These are phyloP conservation scores for Dione juno DNA, from an alignment of 2,888 invertebrate species.

Conservation along the genomic window DNA sequence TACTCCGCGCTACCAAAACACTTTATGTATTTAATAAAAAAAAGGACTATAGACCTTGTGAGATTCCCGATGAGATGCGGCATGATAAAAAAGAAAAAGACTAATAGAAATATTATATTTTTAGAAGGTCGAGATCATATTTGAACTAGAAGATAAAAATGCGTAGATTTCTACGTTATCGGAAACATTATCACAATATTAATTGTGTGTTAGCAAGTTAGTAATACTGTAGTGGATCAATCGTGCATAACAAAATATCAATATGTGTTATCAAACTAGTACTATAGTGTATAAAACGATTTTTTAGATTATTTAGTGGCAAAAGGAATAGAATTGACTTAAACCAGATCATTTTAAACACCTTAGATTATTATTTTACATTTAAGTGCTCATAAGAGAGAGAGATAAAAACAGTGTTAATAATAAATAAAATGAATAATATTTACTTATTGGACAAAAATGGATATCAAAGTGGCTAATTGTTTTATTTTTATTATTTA, in stretches of 20 bases:
- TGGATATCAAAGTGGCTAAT: no score
- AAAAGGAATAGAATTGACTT: background rate
- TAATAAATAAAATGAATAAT: no score
- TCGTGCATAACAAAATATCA: slow-evolving; percentile 35
- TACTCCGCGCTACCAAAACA: no score
- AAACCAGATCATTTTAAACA: background rate
- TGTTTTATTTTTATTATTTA: background rate
- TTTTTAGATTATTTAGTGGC: background rate
- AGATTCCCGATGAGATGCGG: no score
- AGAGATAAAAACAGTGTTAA: no score
- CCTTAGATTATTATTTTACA: background rate
- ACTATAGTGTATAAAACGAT: background rate
- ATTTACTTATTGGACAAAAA: no score
- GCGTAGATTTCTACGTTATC: slow-evolving; percentile 31
- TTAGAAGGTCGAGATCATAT: background rate
- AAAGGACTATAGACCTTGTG: no score
- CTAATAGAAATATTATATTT: background rate
- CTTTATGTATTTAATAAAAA: no score
- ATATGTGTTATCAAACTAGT: background rate
- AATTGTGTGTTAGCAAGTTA: slow-evolving; percentile 27
- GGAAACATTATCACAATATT: slow-evolving; percentile 29
- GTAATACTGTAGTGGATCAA: slow-evolving; percentile 31
- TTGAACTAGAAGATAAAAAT: slow-evolving; percentile 2
- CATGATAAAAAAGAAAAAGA: background rate
- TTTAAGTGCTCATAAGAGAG: background rate